Evolutionary conservation across 2,113 vertebrate genomes (phyloP), one percentile per base, ranked within the genome.

Genomic region (Eretmodus cyanostictus): DNA sequence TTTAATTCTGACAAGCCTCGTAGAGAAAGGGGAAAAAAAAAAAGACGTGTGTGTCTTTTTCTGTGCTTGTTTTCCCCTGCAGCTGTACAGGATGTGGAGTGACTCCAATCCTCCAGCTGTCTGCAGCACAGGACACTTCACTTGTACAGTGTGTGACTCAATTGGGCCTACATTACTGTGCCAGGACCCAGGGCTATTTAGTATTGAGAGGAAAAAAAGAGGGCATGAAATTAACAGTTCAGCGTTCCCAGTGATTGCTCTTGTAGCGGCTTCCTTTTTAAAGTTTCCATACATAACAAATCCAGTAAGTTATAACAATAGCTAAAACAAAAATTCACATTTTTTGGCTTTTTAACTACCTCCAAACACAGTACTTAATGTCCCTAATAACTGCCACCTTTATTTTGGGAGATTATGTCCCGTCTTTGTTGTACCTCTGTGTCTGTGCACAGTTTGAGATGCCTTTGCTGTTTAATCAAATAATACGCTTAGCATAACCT

Each of bases 61-160:
- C 45, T 87, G 24, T 82, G 78, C 85, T 80, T 16, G 73, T 91
- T 91, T 93, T 87, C 36, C 86, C 81, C 81, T 87, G 83, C 93
- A 94, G 91, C 91, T 90, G 90, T 51, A 86, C 92, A 92, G 93
- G 93, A 95, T 93, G 89, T 90, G 89, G 85, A 90, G 19, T 78
- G 71, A 89, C 83, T 89, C 90, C 85, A 88, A n/a, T 84, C 61
- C 59, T 86, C 80, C 89, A 82, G 90, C 92, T 92, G 92, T 95
- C 91, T 87, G 81, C 66, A 89, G 84, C 82, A 82, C 85, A 88
- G 80, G 86, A 91, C 82, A 53, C 80, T 88, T 81, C 83, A 87
- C 53, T 86, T 87, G 84, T 92, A 71, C 61, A 86, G 87, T 83
- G 76, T 88, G 78, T 90, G 89, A 92, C 84, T 93, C 93, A 88